phyloP scores from a whole-genome alignment of 2,797 vertebrate genomes.

The Triplophysa yarkandensis region DNA sequence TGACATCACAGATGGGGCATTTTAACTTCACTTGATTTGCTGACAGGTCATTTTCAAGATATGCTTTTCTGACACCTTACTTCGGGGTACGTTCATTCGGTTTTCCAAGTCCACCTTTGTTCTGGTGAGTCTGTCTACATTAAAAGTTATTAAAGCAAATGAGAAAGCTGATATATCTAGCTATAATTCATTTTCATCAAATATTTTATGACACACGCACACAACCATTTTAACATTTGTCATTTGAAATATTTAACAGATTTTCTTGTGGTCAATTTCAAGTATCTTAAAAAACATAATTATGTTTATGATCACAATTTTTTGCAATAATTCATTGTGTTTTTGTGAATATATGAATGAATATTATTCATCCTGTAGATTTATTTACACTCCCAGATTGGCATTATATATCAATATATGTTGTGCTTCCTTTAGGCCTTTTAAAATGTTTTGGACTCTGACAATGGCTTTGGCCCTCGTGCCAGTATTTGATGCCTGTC shows the following conservation, averaged over 20 bases:
- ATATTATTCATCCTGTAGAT: not conserved
- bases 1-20: constrained; percentile 34
- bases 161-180: not conserved
- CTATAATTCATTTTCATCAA: not conserved
- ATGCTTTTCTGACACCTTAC: not conserved
- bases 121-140: constrained; percentile 18
- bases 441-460: constrained; percentile 52
- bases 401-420: not conserved
- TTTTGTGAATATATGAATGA: too few species aligned
- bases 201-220: not conserved
- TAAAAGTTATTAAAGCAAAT: not conserved
- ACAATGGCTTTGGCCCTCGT: constrained; percentile 38
- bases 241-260: too few species aligned
- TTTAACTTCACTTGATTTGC: constrained; percentile 10
- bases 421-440: constrained; percentile 26
- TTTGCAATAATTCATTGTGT: too few species aligned
- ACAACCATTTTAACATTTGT: too few species aligned
- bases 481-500: constrained; percentile 56
- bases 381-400: not conserved
- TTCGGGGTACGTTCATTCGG: not conserved
- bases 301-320: not conserved
- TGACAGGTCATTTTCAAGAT: constrained; percentile 20
- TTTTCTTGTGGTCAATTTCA: not conserved
- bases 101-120: not conserved
- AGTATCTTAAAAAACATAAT: not conserved